These are phyloP conservation scores for Paraescarpia echinospica DNA, from an alignment of 1,140 invertebrate genomes.

Conservation along the genomic window DNA sequence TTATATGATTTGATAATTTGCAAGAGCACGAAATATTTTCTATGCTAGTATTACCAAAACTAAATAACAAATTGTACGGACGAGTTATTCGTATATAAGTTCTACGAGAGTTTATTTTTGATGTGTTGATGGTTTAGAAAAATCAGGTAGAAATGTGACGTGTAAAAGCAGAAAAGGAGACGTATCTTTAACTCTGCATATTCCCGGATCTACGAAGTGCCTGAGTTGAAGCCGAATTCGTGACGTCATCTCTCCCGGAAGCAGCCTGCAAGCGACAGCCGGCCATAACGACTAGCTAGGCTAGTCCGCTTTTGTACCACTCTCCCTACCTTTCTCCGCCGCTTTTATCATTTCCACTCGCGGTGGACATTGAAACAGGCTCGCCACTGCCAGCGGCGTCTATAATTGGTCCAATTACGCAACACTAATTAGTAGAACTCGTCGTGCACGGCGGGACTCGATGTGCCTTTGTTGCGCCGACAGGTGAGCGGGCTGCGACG, in stretches of 20 bases:
- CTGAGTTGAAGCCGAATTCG: neutral
- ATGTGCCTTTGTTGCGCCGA: neutral
- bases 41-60: too few species aligned
- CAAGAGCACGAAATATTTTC: too few species aligned
- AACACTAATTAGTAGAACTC: constrained; percentile 1
- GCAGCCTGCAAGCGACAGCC: neutral
- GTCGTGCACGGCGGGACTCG: neutral
- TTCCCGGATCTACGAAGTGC: too few species aligned
- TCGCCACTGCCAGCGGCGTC: neutral
- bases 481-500: neutral
- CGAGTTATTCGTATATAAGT: too few species aligned
- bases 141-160: too few species aligned
- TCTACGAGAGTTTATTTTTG: too few species aligned
- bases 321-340: neutral
- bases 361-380: neutral
- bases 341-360: neutral
- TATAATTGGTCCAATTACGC: neutral
- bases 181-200: too few species aligned
- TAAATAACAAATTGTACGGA: too few species aligned
- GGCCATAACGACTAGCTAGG: neutral
- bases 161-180: too few species aligned
- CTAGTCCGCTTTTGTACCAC: neutral
- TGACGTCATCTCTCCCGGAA: neutral
- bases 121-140: too few species aligned
- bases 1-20: too few species aligned